A percentile compares a stretch with the other conserved stretches of the same genome.
Evolutionary conservation across 2,888 invertebrate genomes (phyloP).

Genomic region (Fragum sueziense): DNA sequence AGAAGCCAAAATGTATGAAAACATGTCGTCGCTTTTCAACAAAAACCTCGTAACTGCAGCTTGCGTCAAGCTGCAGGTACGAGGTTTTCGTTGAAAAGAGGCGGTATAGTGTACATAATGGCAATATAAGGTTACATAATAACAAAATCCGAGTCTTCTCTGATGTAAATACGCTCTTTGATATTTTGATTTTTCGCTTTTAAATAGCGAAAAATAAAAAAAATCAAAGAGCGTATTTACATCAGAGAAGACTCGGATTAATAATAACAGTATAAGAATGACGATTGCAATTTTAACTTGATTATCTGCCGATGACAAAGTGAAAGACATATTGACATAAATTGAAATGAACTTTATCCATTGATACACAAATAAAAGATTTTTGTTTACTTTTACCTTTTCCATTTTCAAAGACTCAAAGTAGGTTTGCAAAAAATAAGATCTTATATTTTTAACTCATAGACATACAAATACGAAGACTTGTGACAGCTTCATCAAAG

Average conservation of each 20-base stretch:
- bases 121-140: background rate
- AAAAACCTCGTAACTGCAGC: no score
- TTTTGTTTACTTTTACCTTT: background rate
- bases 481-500: background rate
- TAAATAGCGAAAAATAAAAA: no score
- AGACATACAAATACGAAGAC: background rate
- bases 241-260: no score
- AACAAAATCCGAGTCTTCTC: no score
- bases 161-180: no score
- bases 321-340: background rate
- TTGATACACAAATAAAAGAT: background rate
- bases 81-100: no score
- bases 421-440: background rate
- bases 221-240: no score
- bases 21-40: no score
- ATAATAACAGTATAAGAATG: background rate
- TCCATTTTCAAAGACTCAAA: no score
- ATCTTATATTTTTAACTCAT: background rate
- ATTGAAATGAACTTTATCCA: background rate
- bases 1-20: no score
- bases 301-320: background rate
- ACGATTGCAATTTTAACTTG: background rate
- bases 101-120: background rate
- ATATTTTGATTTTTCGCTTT: no score
- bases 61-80: no score